Base-by-base conservation (phyloP, 2,113 vertebrate species). In the Pterocles orientalis region DNA sequence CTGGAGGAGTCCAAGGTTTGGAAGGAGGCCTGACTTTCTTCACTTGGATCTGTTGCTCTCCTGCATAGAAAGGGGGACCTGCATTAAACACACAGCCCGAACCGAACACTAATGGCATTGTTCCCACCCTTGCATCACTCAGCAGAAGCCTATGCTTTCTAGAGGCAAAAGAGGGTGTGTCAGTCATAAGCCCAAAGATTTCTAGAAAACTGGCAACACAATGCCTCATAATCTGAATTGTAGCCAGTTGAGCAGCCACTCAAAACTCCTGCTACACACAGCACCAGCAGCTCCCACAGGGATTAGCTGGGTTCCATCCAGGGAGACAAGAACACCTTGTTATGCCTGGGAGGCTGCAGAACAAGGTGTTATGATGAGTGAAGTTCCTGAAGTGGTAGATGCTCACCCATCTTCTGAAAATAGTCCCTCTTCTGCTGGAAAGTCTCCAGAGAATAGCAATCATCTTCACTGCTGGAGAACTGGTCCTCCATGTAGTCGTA, bases 391-490 rank as follows among this genome's bases (percentile, higher is more conserved):
- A 36, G 48, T 20, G 25, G 39, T 41, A 81, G 34, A 36, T 2
- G 47, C 98, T 98, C 78, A 99, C 99, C 98, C 64, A 99, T 98
- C 79, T 92, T 99, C 97, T 99, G 99, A 97, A 99, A 99, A 95
- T 98, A 99, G 1, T 98, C 84, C 18, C 89, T 98, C 96, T 99
- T 99, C 53, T 99, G 97, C 92, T 97, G 97, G 93, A 99, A 99
- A 41, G 98, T 98, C 75, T 98, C 96, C 5, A 50, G 95, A 85
- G 93, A 43, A 39, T 1, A 21, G 3, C 95, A 76, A 39, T 94
- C 94, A 45, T 92, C 66, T 9, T 79, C 91, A 48, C 72, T 58
- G 29, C 19, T 41, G 26, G 68, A 57, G 39, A 43, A 17, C 16
- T 83, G 20, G 4, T 91, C 48, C 58, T 71, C 71, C 0, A 0